Evolutionary conservation across 2,888 invertebrate species (phyloP).

Genomic region (Pandemis corylana): DNA sequence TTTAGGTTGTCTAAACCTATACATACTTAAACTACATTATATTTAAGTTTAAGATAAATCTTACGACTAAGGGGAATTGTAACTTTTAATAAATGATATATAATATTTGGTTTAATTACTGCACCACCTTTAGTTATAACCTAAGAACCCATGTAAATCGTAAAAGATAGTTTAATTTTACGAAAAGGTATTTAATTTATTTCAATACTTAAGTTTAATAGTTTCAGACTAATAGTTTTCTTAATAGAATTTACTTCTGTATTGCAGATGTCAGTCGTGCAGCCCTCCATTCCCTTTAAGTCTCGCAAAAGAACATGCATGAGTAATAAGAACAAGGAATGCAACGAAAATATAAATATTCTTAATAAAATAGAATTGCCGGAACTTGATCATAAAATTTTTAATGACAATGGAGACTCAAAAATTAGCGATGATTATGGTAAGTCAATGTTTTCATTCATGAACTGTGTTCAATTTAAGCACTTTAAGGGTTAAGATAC

Average conservation of each 20-base stretch:
- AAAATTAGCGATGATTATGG: slow-evolving; percentile 53
- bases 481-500: no score
- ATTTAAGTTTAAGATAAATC: slow-evolving; percentile 17
- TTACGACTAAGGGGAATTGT: slow-evolving; percentile 37
- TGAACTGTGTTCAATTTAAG: background rate
- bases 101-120: slow-evolving; percentile 5
- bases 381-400: slow-evolving; percentile 39
- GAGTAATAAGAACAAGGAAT: slow-evolving; percentile 51
- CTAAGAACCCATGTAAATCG: background rate
- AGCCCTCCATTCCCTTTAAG: slow-evolving; percentile 79
- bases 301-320: slow-evolving; percentile 74
- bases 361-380: slow-evolving; percentile 52
- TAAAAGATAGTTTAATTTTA: background rate
- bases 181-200: slow-evolving; percentile 21
- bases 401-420: slow-evolving; percentile 24
- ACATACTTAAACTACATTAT: slow-evolving; percentile 18
- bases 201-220: background rate
- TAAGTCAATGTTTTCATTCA: slow-evolving; percentile 45
- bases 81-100: slow-evolving; percentile 39
- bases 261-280: slow-evolving; percentile 76
- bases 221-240: background rate
- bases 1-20: slow-evolving; percentile 35
- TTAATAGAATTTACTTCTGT: slow-evolving; percentile 6
- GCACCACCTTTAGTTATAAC: background rate
- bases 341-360: slow-evolving; percentile 67